Evolutionary conservation across 2,797 vertebrate species (phyloP).

Genomic region (Allobates femoralis): DNA sequence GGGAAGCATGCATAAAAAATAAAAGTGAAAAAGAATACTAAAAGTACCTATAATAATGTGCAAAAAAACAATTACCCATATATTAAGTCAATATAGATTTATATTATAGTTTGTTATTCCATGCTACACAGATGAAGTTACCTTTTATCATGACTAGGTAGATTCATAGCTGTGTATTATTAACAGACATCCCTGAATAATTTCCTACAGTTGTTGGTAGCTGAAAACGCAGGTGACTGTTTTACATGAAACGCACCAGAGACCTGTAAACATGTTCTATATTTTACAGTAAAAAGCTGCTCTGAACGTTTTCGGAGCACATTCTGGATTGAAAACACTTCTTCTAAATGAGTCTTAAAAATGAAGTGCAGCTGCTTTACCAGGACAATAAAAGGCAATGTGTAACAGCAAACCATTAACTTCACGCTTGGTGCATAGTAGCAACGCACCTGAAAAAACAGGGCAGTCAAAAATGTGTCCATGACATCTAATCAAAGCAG

Average conservation of each 20-base stretch:
- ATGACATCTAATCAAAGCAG: constrained; percentile 47
- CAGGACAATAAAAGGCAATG: constrained; percentile 36
- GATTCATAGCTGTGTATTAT: not conserved
- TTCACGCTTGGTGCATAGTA: constrained; percentile 38
- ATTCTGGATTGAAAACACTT: constrained; percentile 28
- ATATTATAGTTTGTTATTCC: not conserved
- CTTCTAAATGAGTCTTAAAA: constrained; percentile 38
- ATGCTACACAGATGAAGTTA: not conserved
- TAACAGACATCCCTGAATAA: constrained; percentile 19
- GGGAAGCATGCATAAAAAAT: too few species aligned
- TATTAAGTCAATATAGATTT: not conserved
- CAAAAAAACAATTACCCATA: not conserved
- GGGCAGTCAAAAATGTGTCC: constrained; percentile 15
- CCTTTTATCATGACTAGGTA: not conserved
- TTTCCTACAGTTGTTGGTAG: constrained; percentile 3
- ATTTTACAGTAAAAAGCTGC: constrained; percentile 49
- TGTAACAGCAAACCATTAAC: constrained; percentile 8
- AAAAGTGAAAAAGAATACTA: too few species aligned
- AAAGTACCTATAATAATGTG: not conserved
- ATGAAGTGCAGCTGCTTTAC: constrained; percentile 47
- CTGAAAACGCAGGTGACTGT: constrained; percentile 51
- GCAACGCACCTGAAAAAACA: constrained; percentile 58
- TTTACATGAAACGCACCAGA: constrained; percentile 47
- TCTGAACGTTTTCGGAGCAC: constrained; percentile 30
- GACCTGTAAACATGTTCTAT: constrained; percentile 46